Evolutionary conservation across 2,888 invertebrate species (phyloP), one percentile per base, ranked within the genome.

Genomic region (Erebia aethiops): DNA sequence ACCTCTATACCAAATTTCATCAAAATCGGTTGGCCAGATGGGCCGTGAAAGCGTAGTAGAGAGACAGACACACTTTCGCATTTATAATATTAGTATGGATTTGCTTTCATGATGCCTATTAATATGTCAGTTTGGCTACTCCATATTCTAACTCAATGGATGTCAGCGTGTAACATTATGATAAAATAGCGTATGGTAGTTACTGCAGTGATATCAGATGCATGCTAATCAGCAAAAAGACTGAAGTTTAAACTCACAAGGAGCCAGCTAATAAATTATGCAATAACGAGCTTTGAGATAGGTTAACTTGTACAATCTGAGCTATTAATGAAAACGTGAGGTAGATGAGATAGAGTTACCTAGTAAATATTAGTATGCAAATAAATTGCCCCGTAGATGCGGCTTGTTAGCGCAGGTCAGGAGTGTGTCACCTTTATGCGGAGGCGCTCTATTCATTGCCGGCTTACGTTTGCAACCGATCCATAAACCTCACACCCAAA

Each of bases 341-440:
- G 72, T 76, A 73, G 69, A 69, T 74, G 74, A 70, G 76, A 73
- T 76, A 73, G 69, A 69, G 64, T 69, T 80, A 80, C 76, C 74
- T 71, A 79, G 79, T 62, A 51, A 71, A 70, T 72, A 73, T 75
- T 75, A 72, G 67, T 70, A 71, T 71, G 76, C 73, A 73, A 75
- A 77, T 75, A 75, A 75, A 76, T 74, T 66, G 69, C 63, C 46
- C 64, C 75, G 69, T 67, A 63, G 71, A 68, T 57, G 73, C 57
- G 79, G 79, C 84, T 87, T 83, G 83, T 88, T 87, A 85, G 81
- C 73, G 76, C 60, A 69, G 77, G 79, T 80, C 79, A 79, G 72
- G 76, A 71, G 77, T 81, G 80, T 83, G 81, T 82, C 81, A 81
- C 80, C 78, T 79, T 76, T 71, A 74, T 71, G 74, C 65, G 62